Conservation (phyloP, 2,797 vertebrate genomes). For the Epinephelus malabaricus region DNA sequence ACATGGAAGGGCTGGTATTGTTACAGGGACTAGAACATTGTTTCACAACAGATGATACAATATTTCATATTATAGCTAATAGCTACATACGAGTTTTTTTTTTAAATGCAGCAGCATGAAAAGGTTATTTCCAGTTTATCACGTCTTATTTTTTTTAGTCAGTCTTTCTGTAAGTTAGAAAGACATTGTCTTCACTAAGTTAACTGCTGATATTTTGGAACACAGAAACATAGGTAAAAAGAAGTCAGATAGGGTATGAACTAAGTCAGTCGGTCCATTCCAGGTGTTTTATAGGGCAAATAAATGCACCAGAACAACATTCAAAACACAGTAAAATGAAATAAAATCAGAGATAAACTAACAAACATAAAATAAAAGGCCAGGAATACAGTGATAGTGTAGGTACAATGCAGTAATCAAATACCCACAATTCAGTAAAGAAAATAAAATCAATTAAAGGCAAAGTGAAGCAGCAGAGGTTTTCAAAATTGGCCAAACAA, state of each 20-base stretch:
- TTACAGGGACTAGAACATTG: background rate
- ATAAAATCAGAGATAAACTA: background rate
- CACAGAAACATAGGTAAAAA: too few species aligned
- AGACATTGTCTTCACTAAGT: too few species aligned
- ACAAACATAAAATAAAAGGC: background rate
- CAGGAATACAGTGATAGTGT: background rate
- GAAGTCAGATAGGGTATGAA: background rate
- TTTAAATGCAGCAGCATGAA: background rate
- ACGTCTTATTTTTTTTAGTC: too few species aligned
- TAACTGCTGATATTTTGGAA: too few species aligned
- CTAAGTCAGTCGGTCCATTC: background rate
- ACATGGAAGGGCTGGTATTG: constrained; percentile 1
- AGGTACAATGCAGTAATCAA: background rate
- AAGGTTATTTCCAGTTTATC: background rate
- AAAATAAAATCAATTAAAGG: background rate
- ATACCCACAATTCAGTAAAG: background rate
- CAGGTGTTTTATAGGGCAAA: background rate
- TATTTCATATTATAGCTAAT: background rate
- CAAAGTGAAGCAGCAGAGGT: background rate
- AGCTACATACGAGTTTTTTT: background rate
- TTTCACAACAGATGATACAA: background rate
- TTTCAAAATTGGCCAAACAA: background rate
- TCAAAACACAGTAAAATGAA: too few species aligned
- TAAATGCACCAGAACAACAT: background rate
- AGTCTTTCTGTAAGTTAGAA: too few species aligned